Conservation (phyloP, 1,140 invertebrate genomes). For the Eriocheir sinensis region DNA sequence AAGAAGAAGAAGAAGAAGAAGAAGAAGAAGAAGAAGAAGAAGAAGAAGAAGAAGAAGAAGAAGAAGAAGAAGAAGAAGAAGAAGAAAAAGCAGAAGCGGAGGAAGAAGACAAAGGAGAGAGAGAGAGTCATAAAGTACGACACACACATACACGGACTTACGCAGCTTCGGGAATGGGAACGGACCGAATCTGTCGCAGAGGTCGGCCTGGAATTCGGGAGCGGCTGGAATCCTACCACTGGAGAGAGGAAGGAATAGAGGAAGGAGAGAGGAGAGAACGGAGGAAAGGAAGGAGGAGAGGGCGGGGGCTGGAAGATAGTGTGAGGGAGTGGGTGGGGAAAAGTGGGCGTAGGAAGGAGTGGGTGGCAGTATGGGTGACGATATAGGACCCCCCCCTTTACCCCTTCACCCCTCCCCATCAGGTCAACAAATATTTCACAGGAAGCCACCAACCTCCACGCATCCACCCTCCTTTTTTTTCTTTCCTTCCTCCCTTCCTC, state of each 20-base stretch:
- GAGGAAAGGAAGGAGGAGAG: neutral
- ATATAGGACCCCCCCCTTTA: no score
- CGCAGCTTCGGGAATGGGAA: neutral
- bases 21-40: neutral
- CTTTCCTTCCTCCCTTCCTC: neutral
- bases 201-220: conserved; percentile 11
- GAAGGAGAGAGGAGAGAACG: neutral
- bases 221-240: neutral
- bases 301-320: neutral
- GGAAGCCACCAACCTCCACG: neutral
- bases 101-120: neutral
- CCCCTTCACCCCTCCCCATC: no score
- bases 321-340: neutral
- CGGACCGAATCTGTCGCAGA: conserved; percentile 20
- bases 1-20: neutral
- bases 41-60: neutral
- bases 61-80: neutral
- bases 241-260: neutral
- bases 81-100: neutral
- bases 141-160: neutral
- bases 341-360: no score
- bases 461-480: no score
- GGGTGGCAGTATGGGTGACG: no score
- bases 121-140: conserved; percentile 15
- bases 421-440: conserved; percentile 16